Evolutionary conservation across 35 echinoderm and acorn worm genomes (phyloP).

Genomic region (Apostichopus parvimensis): DNA sequence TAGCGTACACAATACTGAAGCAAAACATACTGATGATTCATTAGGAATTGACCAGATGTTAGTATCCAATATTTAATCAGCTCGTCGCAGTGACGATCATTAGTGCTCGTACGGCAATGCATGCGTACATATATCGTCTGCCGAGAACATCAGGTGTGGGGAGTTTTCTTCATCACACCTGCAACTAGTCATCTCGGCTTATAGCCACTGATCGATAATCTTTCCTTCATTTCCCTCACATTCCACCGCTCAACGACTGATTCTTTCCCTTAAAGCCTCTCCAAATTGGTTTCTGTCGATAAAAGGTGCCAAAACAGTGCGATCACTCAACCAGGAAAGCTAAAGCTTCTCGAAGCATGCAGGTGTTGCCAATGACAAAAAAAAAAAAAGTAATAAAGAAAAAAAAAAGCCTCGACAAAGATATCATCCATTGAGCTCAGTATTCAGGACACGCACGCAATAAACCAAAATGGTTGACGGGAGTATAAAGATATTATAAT

Average conservation of each 20-base stretch:
- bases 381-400: neutral
- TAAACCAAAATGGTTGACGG: neutral
- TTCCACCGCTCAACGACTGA: constrained; percentile 21
- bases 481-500: constrained; percentile 35
- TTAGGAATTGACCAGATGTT: too few species aligned
- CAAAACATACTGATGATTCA: too few species aligned
- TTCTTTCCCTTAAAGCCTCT: constrained; percentile 31
- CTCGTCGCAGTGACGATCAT: too few species aligned
- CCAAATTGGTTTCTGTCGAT: constrained; percentile 45
- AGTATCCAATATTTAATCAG: too few species aligned
- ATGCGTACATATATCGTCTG: too few species aligned
- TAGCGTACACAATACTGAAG: too few species aligned
- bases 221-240: neutral
- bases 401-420: neutral
- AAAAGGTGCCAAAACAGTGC: constrained; percentile 42
- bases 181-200: constrained; percentile 36
- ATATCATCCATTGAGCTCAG: neutral
- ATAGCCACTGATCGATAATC: constrained; percentile 12
- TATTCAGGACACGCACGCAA: constrained; percentile 1
- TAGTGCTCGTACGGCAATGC: too few species aligned
- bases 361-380: constrained; percentile 24
- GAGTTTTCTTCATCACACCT: constrained; percentile 30
- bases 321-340: constrained; percentile 30
- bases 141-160: constrained; percentile 25
- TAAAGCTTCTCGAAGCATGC: constrained; percentile 40